A percentile compares a stretch with the other conserved stretches of the same genome.
Evolutionary conservation across 2,888 invertebrate genomes (phyloP).

Genomic region (Heliconius hortense): DNA sequence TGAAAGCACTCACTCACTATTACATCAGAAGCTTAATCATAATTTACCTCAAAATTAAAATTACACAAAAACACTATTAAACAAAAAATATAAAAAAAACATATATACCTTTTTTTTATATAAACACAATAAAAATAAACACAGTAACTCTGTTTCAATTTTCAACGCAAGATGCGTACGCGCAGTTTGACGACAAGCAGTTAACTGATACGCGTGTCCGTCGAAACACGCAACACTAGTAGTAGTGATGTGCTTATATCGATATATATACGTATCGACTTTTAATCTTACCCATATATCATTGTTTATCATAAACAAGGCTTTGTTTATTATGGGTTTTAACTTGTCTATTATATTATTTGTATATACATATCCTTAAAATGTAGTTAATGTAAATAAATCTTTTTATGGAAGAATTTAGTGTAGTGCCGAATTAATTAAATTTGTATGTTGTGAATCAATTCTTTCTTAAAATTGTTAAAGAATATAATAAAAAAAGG

Average conservation of each 20-base stretch:
- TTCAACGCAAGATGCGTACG: constrained; percentile 32
- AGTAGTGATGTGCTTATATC: constrained; percentile 39
- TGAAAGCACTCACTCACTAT: constrained; percentile 5
- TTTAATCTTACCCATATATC: constrained; percentile 39
- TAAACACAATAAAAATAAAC: constrained; percentile 21
- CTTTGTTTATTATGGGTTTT: constrained; percentile 21
- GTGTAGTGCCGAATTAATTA: no score
- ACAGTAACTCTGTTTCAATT: not conserved
- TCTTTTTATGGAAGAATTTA: not conserved
- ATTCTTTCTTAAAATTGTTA: no score
- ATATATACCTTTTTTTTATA: constrained; percentile 16
- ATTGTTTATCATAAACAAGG: constrained; percentile 33
- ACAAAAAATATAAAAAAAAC: not conserved
- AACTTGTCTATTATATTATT: not conserved
- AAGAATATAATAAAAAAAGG: no score
- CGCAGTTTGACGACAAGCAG: constrained; percentile 23
- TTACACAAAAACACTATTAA: not conserved
- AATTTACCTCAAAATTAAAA: not conserved
- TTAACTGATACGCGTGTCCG: constrained; percentile 34
- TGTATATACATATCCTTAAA: not conserved
- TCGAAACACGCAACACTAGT: constrained; percentile 27
- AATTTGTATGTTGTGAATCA: no score
- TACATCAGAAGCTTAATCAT: not conserved
- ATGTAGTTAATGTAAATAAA: not conserved
- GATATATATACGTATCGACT: constrained; percentile 41